Base-by-base conservation (phyloP, 2,888 invertebrate genomes). In the Cephus nigrinus region DNA sequence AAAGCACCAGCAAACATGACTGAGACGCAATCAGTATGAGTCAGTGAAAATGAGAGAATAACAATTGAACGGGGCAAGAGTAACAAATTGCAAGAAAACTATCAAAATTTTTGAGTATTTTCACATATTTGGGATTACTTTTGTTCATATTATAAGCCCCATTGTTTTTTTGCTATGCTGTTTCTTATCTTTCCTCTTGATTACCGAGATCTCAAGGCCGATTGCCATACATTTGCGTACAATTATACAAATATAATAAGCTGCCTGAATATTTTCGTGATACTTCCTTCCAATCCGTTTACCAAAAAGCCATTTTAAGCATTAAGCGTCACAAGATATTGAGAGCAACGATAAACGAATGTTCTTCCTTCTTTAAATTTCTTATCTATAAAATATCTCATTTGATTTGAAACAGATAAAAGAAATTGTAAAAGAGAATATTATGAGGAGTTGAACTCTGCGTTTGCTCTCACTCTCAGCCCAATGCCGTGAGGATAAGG, bases 1-100 rank as follows among this genome's bases (percentile, higher is more conserved):
- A 82, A 86, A 86, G 86, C 85, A 86, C 85, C 85, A 82, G 80
- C 82, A 85, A 81, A 82, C 83, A 82, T 75, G 78, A 82, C 80
- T 80, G 81, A 76, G 79, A 82, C 79, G 81, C 69, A 78, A 79
- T 82, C 76, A 81, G 81, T 80, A 55, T 78, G 68, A 82, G 71
- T 76, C 11, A 0, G 15, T 74, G n/a, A 35, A 55, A 23, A 55
- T 23, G 23, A 55, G 9, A 55, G 9, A 55, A 55, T 1, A 55
- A 23, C 9, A 55, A 69, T 75, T 73, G 68, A 78, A 73, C 80
- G 73, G 40, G 79, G 82, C 33, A 75, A 69, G 74, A 36, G 72
- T 23, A 69, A 78, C 76, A 69, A 80, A 79, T 82, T 76, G 73
- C 77, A 55, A 55, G 23, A 2, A 55, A 23, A 23, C 9, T 40